These are phyloP conservation scores for Machaerirhynchus nigripectus DNA, from an alignment of 2,113 vertebrate species.

Conservation along the genomic window DNA sequence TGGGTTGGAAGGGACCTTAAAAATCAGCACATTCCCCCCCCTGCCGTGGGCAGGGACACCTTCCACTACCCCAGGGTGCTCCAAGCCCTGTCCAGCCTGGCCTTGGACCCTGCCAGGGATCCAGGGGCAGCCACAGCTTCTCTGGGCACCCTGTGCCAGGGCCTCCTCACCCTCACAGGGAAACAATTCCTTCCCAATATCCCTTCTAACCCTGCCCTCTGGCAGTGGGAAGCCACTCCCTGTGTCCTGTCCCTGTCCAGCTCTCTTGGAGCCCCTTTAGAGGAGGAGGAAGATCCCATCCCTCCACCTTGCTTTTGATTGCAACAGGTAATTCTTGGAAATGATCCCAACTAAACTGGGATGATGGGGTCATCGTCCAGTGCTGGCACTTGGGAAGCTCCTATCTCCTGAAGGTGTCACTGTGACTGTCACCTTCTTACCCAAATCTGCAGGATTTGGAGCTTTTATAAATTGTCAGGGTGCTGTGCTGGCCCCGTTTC, in stretches of 20 bases:
- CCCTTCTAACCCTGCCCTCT: accelerated
- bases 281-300: neutral
- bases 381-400: neutral
- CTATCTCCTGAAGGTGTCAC: neutral
- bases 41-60: neutral
- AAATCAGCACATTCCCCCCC: neutral
- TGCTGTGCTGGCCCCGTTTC: accelerated
- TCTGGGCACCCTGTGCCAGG: neutral
- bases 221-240: neutral
- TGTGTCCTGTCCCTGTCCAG: neutral
- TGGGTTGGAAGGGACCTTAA: neutral
- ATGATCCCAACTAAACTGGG: neutral
- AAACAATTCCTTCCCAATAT: neutral
- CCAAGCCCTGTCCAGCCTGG: neutral
- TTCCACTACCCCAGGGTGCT: accelerated
- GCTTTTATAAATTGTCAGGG: neutral
- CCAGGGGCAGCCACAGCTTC: neutral
- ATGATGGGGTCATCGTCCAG: neutral
- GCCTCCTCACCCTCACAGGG: accelerated
- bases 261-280: neutral
- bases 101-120: neutral
- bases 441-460: neutral
- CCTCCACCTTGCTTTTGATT: neutral
- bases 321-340: neutral
- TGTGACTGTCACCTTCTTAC: neutral